A percentile compares a stretch with the other conserved stretches of the same genome.
Conservation (phyloP, 2,797 vertebrate species). For the Mus minutoides region DNA sequence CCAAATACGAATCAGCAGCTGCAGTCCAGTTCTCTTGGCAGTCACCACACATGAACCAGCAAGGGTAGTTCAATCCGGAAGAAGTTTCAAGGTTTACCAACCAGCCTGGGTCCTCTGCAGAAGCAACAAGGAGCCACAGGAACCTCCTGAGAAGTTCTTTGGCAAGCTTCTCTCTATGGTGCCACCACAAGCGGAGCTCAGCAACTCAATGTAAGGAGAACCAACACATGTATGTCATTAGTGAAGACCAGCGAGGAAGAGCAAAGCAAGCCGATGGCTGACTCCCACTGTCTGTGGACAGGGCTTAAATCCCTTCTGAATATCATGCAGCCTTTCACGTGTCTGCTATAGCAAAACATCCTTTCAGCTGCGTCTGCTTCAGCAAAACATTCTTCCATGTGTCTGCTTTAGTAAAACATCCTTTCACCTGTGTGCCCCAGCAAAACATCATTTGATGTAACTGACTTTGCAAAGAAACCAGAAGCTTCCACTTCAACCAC, state of each 20-base stretch:
- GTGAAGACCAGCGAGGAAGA: not conserved
- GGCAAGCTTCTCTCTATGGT: not conserved
- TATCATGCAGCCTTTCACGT: not conserved
- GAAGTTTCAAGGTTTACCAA: not conserved
- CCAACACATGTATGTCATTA: not conserved
- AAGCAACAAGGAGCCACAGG: not conserved
- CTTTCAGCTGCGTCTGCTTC: not conserved
- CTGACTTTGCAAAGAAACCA: not conserved
- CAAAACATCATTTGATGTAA: not conserved
- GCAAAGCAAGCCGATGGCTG: not conserved
- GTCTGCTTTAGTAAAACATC: not conserved
- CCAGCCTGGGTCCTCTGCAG: not conserved
- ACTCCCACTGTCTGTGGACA: not conserved
- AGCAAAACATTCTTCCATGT: not conserved
- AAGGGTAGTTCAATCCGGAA: not conserved
- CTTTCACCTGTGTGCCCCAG: not conserved
- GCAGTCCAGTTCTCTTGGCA: not conserved
- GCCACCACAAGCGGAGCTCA: not conserved
- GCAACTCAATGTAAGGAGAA: not conserved
- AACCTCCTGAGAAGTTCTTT: not conserved
- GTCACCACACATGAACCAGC: not conserved
- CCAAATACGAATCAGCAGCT: not conserved
- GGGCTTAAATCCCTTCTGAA: not conserved
- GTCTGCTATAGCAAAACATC: not conserved
- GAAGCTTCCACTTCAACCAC: not conserved